Evolutionary conservation across 2,797 vertebrate species (phyloP).

Genomic region (Champsocephalus esox): DNA sequence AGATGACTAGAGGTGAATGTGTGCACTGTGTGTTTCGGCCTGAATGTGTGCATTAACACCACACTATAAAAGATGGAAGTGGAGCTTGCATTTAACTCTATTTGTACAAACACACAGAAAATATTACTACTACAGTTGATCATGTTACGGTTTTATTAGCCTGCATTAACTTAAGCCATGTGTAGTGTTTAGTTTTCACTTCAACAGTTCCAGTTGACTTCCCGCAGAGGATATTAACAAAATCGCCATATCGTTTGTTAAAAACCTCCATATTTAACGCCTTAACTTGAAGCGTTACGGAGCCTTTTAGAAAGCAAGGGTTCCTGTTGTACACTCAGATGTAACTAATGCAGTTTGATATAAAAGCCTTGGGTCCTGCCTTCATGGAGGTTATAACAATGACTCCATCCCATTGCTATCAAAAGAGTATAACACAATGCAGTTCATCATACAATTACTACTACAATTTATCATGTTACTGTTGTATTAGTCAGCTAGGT

Average conservation of each 20-base stretch:
- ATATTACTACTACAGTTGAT: too few species aligned
- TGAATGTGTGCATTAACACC: constrained; percentile 4
- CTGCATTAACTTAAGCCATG: not conserved
- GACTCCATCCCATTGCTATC: not conserved
- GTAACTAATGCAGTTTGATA: constrained; percentile 5
- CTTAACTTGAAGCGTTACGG: not conserved
- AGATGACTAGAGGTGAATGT: constrained; percentile 49
- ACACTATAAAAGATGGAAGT: not conserved
- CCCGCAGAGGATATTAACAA: not conserved
- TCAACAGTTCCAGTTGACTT: not conserved
- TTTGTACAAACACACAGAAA: too few species aligned
- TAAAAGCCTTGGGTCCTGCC: not conserved
- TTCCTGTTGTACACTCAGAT: not conserved
- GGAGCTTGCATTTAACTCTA: not conserved
- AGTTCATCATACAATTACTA: not conserved
- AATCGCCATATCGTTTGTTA: not conserved
- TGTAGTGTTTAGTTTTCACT: constrained; percentile 13
- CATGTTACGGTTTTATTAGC: constrained; percentile 9
- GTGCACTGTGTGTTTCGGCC: not conserved
- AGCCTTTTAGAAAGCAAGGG: not conserved
- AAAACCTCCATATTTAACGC: not conserved
- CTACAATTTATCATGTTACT: not conserved
- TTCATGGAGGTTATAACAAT: not conserved
- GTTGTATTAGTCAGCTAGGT: not conserved
- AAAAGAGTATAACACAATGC: not conserved